Base-by-base conservation (phyloP, 2,113 vertebrate genomes). In the Podarcis raffonei region DNA sequence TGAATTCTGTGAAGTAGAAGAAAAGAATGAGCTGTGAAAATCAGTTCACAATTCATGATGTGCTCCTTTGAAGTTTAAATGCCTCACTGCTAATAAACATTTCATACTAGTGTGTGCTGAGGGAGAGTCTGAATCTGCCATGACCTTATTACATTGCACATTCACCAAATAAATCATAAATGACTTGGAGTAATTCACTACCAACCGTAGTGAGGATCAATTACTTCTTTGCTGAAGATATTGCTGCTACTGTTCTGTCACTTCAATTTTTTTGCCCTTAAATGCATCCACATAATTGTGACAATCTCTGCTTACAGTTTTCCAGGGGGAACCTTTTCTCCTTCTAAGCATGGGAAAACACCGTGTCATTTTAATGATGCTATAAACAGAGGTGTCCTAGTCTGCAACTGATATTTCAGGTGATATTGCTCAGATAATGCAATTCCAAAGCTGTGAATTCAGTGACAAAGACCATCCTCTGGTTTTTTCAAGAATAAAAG, bases 101-200 rank as follows among this genome's bases (percentile, higher is more conserved):
- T 94, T 87, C 89, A 88, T 78, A 86, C 83, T 32, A 94, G 92
- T 90, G 93, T 89, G 91, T 93, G 80, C 85, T 91, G 72, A 53
- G 78, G 2, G 78, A 93, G 90, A 81, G 59, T 84, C 84, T 95
- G 92, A 71, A 92, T 92, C 93, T 95, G 95, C 89, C 89, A 77
- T 68, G 90, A 91, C 91, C 87, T 93, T 91, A 93, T 68, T 91
- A 91, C 90, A 71, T 89, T 85, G 68, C 85, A 91, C 90, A 78
- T 89, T 89, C 90, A 87, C 81, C 82, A 93, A 86, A 90, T 89
- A 93, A 92, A 95, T 91, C 87, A 76, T 89, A 90, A 90, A 93
- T 92, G 32, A 74, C 92, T 93, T 90, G 88, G 92, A 89, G 89
- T 91, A 91, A 89, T 92, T 93, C 92, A 62, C 90, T 92, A 79